Base-by-base conservation (phyloP, 2,888 invertebrate species). In the Fabriciana adippe region DNA sequence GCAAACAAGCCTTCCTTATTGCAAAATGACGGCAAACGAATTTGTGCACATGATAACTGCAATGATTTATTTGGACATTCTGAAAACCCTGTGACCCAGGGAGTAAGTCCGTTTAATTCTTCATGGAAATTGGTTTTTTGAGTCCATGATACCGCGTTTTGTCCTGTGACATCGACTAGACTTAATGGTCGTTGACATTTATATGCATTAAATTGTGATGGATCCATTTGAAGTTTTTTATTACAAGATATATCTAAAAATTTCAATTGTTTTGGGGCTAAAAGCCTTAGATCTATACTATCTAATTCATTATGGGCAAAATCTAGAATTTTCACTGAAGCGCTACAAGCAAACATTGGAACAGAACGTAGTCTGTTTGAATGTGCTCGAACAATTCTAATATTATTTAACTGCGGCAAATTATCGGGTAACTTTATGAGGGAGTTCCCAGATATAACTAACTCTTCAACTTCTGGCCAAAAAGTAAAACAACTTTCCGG, bases 211-310 rank as follows among this genome's bases (percentile, higher is more conserved):
- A 97, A 96, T 83, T 97, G 97, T 55, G 96, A 94, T 15, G 96
- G 96, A 79, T 97, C 97, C 3, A 97, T 96, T 86, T 96, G 96
- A 11, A 97, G 89, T 77, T 96, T 95, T 55, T 95, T 93, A 79
- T 97, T 97, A 76, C 97, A 97, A 0, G 97, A 97, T 79, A 97
- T 94, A 84, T 97, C 97, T 57, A 97, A 90, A 83, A 97, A 97
- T 81, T 97, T 97, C 47, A 97, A 90, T 81, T 97, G 97, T 62
- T 96, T 95, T 3, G 97, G 97, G 53, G 97, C 96, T 63, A 97
- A 83, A 4, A 94, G 93, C 66, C 95, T 93, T 75, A 97, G 90
- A 86, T 97, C 97, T 67, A 97, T 94, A 74, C 95, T 95, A 81
- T 97, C 96, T 63, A 97, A 85, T 82, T 97, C 96, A 82, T 97